Evolutionary conservation across 1,140 invertebrate genomes (phyloP).

Genomic region (Idris sp.): DNA sequence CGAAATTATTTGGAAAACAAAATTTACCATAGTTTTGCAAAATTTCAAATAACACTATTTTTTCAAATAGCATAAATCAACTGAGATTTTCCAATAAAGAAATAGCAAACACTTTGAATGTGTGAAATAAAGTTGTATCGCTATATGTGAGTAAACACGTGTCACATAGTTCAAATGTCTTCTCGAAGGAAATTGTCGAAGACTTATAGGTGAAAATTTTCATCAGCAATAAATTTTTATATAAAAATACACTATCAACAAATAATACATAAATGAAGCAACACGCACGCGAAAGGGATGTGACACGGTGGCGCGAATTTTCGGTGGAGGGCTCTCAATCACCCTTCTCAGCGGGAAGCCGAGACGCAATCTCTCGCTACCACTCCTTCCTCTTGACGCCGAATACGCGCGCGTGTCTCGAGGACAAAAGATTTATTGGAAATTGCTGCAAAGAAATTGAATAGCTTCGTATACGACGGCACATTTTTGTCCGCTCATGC

Average conservation of each 20-base stretch:
- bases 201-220: conserved; percentile 27
- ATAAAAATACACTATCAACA: conserved; percentile 39
- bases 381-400: conserved; percentile 59
- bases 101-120: too few relatives aligned
- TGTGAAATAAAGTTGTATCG: conserved; percentile 13
- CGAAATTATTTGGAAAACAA: too few relatives aligned
- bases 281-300: conserved; percentile 28
- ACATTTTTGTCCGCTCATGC: conserved; percentile 61
- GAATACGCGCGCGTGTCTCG: conserved; percentile 70
- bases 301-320: conserved; percentile 66
- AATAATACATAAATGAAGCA: conserved; percentile 63
- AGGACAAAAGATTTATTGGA: conserved; percentile 75
- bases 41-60: too few relatives aligned
- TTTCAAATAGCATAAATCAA: too few relatives aligned
- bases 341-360: conserved; percentile 73
- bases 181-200: conserved; percentile 12
- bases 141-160: conserved; percentile 7
- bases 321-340: conserved; percentile 70
- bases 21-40: too few relatives aligned
- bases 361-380: conserved; percentile 73
- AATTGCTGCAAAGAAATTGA: conserved; percentile 75
- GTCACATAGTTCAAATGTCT: conserved; percentile 5
- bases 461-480: conserved; percentile 64
- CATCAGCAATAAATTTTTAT: conserved; percentile 54
- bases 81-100: too few relatives aligned